Percentiles rank a stretch among this genome's conserved stretches.
Evolutionary conservation across 2,797 vertebrate genomes (phyloP).

Genomic region (Chelon labrosus): DNA sequence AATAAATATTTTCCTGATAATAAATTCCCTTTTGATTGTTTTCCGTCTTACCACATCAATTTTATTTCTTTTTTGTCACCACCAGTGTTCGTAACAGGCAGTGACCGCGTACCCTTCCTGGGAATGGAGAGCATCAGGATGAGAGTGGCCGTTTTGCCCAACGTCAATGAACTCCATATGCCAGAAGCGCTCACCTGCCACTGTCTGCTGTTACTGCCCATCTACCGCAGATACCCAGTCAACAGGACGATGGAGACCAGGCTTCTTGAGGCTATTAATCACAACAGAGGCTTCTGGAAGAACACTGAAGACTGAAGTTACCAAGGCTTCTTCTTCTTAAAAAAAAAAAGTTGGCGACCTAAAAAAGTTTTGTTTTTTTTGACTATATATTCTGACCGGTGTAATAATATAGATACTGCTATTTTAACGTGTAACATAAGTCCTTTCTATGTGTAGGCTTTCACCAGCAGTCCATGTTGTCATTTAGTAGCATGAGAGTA

Average conservation of each 20-base stretch:
- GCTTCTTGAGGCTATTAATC: conserved; percentile 80
- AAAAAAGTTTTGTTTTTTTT: no score
- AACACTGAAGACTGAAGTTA: neutral
- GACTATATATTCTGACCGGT: no score
- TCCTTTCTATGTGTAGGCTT: no score
- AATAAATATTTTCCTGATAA: no score
- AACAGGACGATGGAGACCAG: conserved; percentile 74
- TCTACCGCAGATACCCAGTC: conserved; percentile 78
- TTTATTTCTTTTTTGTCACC: neutral
- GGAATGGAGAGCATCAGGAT: conserved; percentile 78
- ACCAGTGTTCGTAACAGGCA: conserved; percentile 88
- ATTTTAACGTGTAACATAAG: no score
- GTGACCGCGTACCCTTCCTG: conserved; percentile 77
- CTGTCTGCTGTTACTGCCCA: conserved; percentile 77
- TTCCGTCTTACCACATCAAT: neutral
- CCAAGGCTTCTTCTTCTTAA: no score
- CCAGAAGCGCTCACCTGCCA: conserved; percentile 84
- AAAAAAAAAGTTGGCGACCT: no score
- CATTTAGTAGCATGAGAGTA: no score
- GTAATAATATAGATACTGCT: no score
- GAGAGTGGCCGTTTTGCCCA: conserved; percentile 67
- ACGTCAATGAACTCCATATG: conserved; percentile 72
- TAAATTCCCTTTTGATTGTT: no score
- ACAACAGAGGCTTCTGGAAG: conserved; percentile 81
- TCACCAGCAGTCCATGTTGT: no score